Base-by-base conservation (phyloP, 1,140 invertebrate species). In the Brachionus asplanchnoidis region DNA sequence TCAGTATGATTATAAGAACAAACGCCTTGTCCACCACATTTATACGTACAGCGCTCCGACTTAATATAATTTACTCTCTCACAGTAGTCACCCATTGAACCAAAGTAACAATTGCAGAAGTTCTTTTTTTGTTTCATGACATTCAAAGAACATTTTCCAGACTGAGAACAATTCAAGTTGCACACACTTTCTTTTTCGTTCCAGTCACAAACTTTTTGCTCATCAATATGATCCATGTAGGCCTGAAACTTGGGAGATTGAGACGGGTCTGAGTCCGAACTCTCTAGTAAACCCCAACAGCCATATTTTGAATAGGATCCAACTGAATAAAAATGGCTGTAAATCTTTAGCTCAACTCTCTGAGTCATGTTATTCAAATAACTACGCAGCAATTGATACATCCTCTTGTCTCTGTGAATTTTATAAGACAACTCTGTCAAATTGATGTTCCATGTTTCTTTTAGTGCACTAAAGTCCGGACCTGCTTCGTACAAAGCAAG, bases 261-360 rank as follows among this genome's bases (percentile, higher is more conserved):
- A 9, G 42, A 26, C 42, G 11, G 28, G 50, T 77, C 17, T 1
- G 44, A 26, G 28, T 77, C 73, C 8, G 73, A 23, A 8, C 42
- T 50, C 42, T 77, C 73, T 28, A 77, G n/a, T 32, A 77, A 9
- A 32, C 73, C 42, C 42, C 42, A 77, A 46, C 73, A 77, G 4
- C 73, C 73, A 77, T 77, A 77, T 77, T 77, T 77, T 12, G 73
- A 77, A 77, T n/a, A 77, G 6, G 14, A 1, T 77, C 73, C 73
- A 28, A 26, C 42, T 14, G 73, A 50, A 50, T 12, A 12, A 46
- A 50, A 77, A 50, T 77, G n/a, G 5, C 7, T 6, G 20, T 77
- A 20, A 26, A 77, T 14, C 7, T 77, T 77, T 2, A 77, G 8
- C 14, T 50, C 44, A 6, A 5, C 7, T 26, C 46, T 77, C 26